Conservation (phyloP, 2,797 vertebrate species). For the Oryzias sinensis region DNA sequence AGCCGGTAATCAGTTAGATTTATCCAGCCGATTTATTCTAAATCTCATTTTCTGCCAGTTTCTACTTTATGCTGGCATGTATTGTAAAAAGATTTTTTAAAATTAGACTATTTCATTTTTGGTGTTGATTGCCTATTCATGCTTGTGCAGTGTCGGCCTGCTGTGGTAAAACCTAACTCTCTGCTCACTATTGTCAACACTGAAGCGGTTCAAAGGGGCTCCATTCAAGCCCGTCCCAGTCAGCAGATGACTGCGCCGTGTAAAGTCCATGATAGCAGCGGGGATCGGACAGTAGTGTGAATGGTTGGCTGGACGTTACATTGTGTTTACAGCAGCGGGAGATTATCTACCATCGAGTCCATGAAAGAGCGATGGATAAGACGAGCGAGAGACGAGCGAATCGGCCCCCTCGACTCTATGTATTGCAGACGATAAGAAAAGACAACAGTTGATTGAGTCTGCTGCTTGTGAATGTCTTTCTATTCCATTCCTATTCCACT, state of each 20-base stretch:
- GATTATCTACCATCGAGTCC: slow-evolving; percentile 64
- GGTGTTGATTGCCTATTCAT: slow-evolving; percentile 1
- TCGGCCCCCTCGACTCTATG: slow-evolving; percentile 44
- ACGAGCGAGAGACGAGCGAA: slow-evolving; percentile 16
- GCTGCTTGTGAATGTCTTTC: slow-evolving; percentile 9
- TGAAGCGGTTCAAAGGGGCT: slow-evolving; percentile 46
- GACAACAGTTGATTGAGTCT: slow-evolving; percentile 1
- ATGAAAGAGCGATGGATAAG: slow-evolving; percentile 47
- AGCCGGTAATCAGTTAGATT: slow-evolving; percentile 13
- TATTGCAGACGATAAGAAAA: slow-evolving; percentile 29
- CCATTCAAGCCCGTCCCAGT: slow-evolving; percentile 45
- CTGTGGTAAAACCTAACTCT: slow-evolving; percentile 8
- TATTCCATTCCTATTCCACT: slow-evolving; percentile 12
- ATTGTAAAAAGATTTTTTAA: neutral
- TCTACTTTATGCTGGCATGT: too few relatives aligned
- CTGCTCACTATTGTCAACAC: slow-evolving; percentile 40
- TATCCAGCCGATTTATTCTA: slow-evolving; percentile 1
- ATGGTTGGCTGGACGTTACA: slow-evolving; percentile 54
- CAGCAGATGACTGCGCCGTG: slow-evolving; percentile 15
- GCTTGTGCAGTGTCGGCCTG: slow-evolving; percentile 7
- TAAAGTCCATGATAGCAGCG: slow-evolving; percentile 48
- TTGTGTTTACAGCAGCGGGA: slow-evolving; percentile 69
- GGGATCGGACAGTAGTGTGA: slow-evolving; percentile 42
- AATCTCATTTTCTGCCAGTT: neutral
- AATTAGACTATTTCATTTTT: slow-evolving; percentile 5